A percentile compares a stretch with the other conserved stretches of the same genome.
Conservation (phyloP, 2,888 invertebrate genomes). For the Agrochola macilenta region DNA sequence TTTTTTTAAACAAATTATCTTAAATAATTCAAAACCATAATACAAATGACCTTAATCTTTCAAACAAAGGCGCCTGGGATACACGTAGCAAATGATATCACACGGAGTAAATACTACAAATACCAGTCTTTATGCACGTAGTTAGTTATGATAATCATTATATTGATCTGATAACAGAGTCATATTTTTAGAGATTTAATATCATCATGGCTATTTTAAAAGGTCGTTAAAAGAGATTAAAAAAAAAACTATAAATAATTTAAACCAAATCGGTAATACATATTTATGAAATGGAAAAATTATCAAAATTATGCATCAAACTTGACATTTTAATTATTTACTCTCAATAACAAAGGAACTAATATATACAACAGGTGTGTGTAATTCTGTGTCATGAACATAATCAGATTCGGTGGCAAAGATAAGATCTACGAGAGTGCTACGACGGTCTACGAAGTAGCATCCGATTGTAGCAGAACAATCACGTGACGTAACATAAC, state of each 20-base stretch:
- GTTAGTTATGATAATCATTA: conserved; percentile 11
- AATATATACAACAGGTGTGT: conserved; percentile 50
- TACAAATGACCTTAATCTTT: not conserved
- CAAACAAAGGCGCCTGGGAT: not conserved
- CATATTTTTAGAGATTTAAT: conserved; percentile 13
- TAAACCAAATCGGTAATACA: conserved; percentile 35
- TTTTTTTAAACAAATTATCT: conserved; percentile 2
- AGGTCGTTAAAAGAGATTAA: not conserved
- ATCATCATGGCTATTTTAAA: conserved; percentile 27
- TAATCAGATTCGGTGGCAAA: conserved; percentile 41
- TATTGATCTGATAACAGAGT: conserved; percentile 22
- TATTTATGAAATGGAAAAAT: conserved; percentile 37
- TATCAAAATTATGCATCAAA: conserved; percentile 37
- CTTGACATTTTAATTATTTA: conserved; percentile 50
- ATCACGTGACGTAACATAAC: conserved; percentile 7
- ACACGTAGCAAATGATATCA: conserved; percentile 15
- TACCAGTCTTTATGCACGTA: conserved; percentile 4
- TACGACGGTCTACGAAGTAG: conserved; percentile 55
- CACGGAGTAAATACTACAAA: not conserved
- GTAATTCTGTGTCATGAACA: conserved; percentile 35
- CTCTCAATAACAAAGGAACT: conserved; percentile 37
- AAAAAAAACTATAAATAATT: conserved; percentile 23
- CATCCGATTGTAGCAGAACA: conserved; percentile 13
- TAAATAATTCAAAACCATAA: not conserved
- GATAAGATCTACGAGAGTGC: conserved; percentile 61